phyloP scores from a whole-genome alignment of 2,113 vertebrate species.

The Syngnathoides biaculeatus region DNA sequence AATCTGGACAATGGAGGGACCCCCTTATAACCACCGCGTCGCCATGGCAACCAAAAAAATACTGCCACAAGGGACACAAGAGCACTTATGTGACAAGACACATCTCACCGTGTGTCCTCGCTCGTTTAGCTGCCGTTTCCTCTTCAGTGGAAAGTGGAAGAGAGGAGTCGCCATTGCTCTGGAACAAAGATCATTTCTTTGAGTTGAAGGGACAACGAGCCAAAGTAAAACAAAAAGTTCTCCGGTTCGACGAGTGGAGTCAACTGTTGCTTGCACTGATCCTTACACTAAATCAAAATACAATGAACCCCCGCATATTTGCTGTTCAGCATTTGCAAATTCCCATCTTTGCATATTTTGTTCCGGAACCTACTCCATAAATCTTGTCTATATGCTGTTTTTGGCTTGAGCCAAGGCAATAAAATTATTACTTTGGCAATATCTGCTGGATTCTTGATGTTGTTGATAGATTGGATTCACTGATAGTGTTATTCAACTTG shows the following conservation, averaged over 20 bases:
- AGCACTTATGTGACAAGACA: background rate
- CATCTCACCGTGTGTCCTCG: constrained; percentile 64
- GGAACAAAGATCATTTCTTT: constrained; percentile 21
- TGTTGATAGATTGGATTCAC: too few species aligned
- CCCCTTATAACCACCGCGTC: constrained; percentile 14
- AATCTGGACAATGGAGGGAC: constrained; percentile 18
- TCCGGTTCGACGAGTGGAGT: background rate
- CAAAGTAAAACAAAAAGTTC: background rate
- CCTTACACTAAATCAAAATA: background rate
- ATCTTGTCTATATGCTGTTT: background rate
- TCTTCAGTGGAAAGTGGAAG: constrained; percentile 64
- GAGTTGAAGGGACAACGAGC: background rate
- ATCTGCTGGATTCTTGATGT: background rate
- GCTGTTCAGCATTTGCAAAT: too few species aligned
- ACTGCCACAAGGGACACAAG: constrained; percentile 20
- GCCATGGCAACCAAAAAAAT: constrained; percentile 44
- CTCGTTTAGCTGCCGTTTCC: constrained; percentile 60
- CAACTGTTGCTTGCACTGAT: background rate
- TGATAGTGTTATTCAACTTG: background rate
- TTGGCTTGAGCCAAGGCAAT: background rate
- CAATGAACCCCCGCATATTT: too few species aligned
- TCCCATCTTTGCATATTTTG: background rate
- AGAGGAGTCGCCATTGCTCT: constrained; percentile 51
- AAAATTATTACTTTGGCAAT: background rate
- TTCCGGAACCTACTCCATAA: too few species aligned